Evolutionary conservation across 2,797 vertebrate genomes (phyloP), one percentile per base, ranked within the genome.

Genomic region (Microhierax caerulescens): DNA sequence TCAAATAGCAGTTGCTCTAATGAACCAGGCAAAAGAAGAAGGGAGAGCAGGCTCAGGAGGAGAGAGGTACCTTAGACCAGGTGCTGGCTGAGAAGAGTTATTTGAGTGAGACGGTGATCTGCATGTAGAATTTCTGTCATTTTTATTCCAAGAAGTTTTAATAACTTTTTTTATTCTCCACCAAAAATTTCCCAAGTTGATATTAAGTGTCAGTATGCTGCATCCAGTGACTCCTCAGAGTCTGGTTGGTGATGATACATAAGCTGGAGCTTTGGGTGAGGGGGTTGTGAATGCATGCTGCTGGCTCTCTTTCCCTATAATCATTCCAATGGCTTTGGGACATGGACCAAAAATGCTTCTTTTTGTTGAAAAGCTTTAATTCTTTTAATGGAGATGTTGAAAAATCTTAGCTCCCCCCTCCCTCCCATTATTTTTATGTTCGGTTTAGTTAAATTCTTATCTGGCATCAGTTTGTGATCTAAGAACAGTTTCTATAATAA

Each of bases 81-180:
- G 78, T 68, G n/a, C 63, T 92, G 84, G 78, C 93, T 90, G 45
- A 59, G 45, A n/a, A 41, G 34, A 39, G 20, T 51, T 56, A n/a
- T 7, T 36, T 61, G 37, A 18, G 32, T 57, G 48, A 76, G 54
- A 24, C 22, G 32, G 76, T 72, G 74, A 63, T 82, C 83, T 92
- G 72, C 81, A 74, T 86, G 84, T 70, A 61, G 81, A 80, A 88
- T 86, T 96, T 87, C 74, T 89, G 84, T 36, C 27, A 76, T 97
- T 94, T 95, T 91, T 94, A 59, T 83, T 95, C 69, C 95, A 91
- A 78, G 79, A 88, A 84, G 83, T 96, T 92, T 85, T 90, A 96
- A 72, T 96, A 85, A 63, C 28, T 17, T 37, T 91, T 78, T 20
- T 28, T 17, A 36, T n/a, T 92, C 91, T 39, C 63, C 80, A 88